Evolutionary conservation across 2,797 vertebrate species (phyloP).

Genomic region (Danionella dracula): DNA sequence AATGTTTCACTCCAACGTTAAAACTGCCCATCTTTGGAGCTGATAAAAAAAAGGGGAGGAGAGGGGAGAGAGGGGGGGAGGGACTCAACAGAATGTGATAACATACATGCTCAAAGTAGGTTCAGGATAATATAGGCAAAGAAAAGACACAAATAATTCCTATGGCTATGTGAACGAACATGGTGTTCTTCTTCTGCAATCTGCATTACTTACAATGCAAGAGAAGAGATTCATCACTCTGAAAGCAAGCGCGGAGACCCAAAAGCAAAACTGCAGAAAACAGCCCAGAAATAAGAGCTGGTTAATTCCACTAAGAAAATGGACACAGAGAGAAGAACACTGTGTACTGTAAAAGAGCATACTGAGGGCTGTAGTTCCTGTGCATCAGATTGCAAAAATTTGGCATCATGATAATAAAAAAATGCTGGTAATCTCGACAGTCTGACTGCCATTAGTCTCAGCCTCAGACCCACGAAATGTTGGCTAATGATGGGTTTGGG

Average conservation of each 20-base stretch:
- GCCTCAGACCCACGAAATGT: no score
- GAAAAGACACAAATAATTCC: neutral
- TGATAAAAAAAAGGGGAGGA: no score
- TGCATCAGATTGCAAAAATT: neutral
- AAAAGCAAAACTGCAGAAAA: conserved; percentile 6
- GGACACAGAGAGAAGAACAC: conserved; percentile 40
- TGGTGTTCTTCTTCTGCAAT: conserved; percentile 24
- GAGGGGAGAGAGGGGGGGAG: no score
- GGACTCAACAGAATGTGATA: no score
- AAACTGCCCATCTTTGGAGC: no score
- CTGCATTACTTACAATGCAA: conserved; percentile 65
- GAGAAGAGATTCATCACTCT: conserved; percentile 39
- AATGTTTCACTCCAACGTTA: no score
- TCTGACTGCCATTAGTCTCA: no score
- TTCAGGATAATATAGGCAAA: conserved; percentile 44
- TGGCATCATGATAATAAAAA: no score
- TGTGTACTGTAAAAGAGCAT: conserved; percentile 21
- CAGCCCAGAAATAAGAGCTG: conserved; percentile 37
- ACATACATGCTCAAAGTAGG: conserved; percentile 15
- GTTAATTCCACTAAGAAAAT: conserved; percentile 29
- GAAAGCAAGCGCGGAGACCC: conserved; percentile 43
- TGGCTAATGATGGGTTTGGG: no score
- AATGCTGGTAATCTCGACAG: no score
- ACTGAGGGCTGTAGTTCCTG: neutral
- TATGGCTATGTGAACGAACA: no score